These are phyloP conservation scores for Cassiopea xamachana DNA, from an alignment of 30 jellyfish, hydroid and myxozoan genomes.

Conservation along the genomic window DNA sequence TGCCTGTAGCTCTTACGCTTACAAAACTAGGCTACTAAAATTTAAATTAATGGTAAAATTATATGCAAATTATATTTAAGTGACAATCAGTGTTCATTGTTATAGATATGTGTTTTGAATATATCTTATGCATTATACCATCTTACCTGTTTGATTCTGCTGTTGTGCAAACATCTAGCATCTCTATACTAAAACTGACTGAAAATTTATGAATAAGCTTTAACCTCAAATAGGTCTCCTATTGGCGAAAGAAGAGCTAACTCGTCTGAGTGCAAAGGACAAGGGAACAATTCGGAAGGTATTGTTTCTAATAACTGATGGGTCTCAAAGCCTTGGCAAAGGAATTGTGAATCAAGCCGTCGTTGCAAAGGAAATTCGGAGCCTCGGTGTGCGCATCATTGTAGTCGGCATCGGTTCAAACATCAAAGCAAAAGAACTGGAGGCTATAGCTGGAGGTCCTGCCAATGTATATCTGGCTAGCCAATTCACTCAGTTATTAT, in stretches of 20 bases:
- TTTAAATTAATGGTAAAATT: too few species aligned
- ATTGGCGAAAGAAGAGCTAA: conserved; percentile 46
- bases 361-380: conserved; percentile 56
- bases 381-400: conserved; percentile 48
- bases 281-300: conserved; percentile 43
- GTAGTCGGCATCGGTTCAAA: conserved; percentile 46
- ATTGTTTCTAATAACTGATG: conserved; percentile 69
- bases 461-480: conserved; percentile 39
- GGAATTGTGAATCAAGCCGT: not conserved
- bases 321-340: conserved; percentile 63
- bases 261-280: not conserved
- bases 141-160: too few species aligned
- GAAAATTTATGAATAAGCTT: not conserved
- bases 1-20: too few species aligned
- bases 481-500: conserved; percentile 42
- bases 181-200: not conserved
- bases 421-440: conserved; percentile 7
- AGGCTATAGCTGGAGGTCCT: conserved; percentile 36
- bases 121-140: too few species aligned
- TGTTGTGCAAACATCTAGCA: too few species aligned
- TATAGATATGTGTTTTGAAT: too few species aligned
- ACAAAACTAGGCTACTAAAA: too few species aligned
- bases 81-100: too few species aligned
- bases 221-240: conserved; percentile 12
- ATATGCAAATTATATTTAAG: too few species aligned